A percentile compares a stretch with the other conserved stretches of the same genome.
phyloP scores from a whole-genome alignment of 2,797 vertebrate genomes.

The Lacerta viridis region DNA sequence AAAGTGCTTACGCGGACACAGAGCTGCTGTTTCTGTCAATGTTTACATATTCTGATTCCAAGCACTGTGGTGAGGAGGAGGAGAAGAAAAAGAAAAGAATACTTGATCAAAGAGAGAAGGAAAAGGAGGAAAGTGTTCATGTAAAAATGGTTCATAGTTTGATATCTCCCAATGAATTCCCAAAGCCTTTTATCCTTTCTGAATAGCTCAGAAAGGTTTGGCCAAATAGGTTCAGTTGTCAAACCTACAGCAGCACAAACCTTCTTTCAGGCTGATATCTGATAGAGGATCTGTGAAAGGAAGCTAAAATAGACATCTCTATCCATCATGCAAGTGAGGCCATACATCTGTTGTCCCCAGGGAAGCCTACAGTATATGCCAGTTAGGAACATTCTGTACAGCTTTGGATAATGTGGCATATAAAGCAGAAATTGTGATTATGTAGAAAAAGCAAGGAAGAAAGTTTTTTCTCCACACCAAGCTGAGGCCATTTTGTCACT shows the following conservation, averaged over 20 bases:
- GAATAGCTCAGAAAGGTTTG: conserved; percentile 75
- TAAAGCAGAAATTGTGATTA: conserved; percentile 58
- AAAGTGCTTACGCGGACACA: conserved; percentile 82
- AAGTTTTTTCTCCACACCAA: conserved; percentile 51
- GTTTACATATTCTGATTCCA: conserved; percentile 88
- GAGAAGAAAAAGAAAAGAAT: conserved; percentile 76
- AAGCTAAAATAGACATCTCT: conserved; percentile 73
- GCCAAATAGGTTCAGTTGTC: conserved; percentile 79
- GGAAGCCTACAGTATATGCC: conserved; percentile 18
- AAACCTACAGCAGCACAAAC: conserved; percentile 85
- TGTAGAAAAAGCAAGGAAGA: conserved; percentile 46
- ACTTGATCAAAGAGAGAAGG: conserved; percentile 85
- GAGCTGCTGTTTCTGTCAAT: conserved; percentile 87
- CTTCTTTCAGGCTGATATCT: conserved; percentile 59
- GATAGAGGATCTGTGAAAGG: conserved; percentile 62
- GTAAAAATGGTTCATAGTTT: conserved; percentile 77
- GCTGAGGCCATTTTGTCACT: conserved; percentile 45
- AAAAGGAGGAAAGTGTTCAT: conserved; percentile 80
- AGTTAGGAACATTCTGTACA: conserved; percentile 55
- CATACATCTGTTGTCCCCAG: conserved; percentile 53
- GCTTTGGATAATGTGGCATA: conserved; percentile 63
- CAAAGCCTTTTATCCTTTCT: conserved; percentile 71
- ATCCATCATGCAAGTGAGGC: conserved; percentile 65
- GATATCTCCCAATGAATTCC: conserved; percentile 78
- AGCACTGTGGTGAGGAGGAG: conserved; percentile 87